Percentiles rank a stretch among this genome's conserved stretches.
These are phyloP conservation scores for Cataglyphis albicans DNA, from an alignment of 2,888 invertebrate species.

Conservation along the genomic window DNA sequence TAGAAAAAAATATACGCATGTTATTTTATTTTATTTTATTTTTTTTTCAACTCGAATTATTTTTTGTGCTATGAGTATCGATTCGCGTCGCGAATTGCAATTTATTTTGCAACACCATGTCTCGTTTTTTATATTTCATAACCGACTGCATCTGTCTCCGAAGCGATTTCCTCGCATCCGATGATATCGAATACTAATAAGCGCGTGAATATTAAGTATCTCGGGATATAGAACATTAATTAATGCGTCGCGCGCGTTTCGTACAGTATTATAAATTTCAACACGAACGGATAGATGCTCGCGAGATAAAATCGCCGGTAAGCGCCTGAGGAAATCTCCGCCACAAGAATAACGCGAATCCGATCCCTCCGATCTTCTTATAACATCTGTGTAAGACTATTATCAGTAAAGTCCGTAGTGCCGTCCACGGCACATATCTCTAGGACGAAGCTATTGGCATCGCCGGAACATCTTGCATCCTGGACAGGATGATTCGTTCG, in stretches of 20 bases:
- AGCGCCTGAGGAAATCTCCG: neutral
- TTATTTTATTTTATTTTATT: neutral
- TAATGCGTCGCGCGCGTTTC: slow-evolving; percentile 9
- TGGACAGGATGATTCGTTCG: slow-evolving; percentile 55
- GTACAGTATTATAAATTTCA: neutral
- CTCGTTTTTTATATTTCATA: slow-evolving; percentile 40
- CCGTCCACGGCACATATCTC: slow-evolving; percentile 31
- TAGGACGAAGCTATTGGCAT: slow-evolving; percentile 32
- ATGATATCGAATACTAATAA: slow-evolving; percentile 40
- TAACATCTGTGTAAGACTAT: slow-evolving; percentile 32
- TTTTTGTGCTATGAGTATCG: neutral
- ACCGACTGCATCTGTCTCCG: slow-evolving; percentile 20
- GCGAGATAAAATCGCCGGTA: neutral
- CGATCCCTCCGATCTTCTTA: slow-evolving; percentile 21
- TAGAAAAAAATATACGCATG: slow-evolving; percentile 39
- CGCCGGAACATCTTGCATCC: slow-evolving; percentile 24
- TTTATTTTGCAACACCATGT: slow-evolving; percentile 29
- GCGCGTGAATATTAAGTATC: slow-evolving; percentile 33
- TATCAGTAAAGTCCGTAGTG: slow-evolving; percentile 22
- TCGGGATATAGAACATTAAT: slow-evolving; percentile 37
- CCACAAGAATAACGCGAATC: slow-evolving; percentile 14
- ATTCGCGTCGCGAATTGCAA: slow-evolving; percentile 19
- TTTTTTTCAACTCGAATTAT: neutral
- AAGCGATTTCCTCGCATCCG: neutral
- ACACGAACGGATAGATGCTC: neutral